phyloP scores from a whole-genome alignment of 1,140 invertebrate genomes.

The Neotoxoptera formosana region DNA sequence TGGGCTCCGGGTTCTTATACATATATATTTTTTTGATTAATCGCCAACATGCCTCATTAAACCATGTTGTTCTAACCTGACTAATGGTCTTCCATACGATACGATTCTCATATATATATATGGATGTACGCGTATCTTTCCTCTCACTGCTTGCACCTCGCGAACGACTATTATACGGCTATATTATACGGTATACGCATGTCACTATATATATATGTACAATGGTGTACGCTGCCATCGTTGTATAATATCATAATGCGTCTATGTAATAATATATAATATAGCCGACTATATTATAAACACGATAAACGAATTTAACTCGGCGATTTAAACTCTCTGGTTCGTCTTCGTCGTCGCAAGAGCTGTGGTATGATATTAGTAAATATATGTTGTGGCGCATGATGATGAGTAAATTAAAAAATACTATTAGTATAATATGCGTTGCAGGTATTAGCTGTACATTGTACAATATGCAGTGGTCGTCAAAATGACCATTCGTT shows the following conservation, averaged over 20 bases:
- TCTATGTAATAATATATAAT: background rate
- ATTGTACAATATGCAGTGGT: no score
- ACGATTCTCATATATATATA: background rate
- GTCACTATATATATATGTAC: background rate
- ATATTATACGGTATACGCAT: background rate
- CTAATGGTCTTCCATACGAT: slow-evolving; percentile 22
- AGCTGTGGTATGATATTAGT: background rate
- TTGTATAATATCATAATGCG: background rate
- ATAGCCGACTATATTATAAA: background rate
- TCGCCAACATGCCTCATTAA: slow-evolving; percentile 53
- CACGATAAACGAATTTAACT: background rate
- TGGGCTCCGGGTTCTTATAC: background rate
- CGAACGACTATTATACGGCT: background rate
- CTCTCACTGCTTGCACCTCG: background rate
- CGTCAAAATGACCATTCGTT: background rate
- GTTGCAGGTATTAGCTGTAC: no score
- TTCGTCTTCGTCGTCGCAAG: background rate
- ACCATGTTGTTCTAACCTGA: slow-evolving; percentile 39
- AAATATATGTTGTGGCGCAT: background rate
- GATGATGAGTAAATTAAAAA: background rate
- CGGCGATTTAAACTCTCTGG: no score
- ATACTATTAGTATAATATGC: background rate
- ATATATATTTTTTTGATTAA: slow-evolving; percentile 42
- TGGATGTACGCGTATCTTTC: background rate
- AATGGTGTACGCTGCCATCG: background rate